These are phyloP conservation scores for Teleiodes luculella DNA, from an alignment of 2,888 invertebrate genomes.

Conservation along the genomic window DNA sequence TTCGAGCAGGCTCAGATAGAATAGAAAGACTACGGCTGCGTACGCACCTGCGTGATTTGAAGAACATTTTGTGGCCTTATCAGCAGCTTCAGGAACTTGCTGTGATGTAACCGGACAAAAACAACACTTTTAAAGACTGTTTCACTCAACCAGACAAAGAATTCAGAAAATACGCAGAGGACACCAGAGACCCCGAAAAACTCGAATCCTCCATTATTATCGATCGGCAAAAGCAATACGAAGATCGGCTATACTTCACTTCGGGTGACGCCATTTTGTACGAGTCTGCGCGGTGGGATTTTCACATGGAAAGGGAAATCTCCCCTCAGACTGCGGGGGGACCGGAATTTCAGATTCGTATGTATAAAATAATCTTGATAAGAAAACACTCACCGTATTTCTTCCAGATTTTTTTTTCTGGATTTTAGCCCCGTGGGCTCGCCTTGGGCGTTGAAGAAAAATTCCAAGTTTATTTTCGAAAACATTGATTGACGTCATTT, in stretches of 20 bases:
- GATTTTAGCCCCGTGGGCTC: slow-evolving; percentile 38
- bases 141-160: slow-evolving; percentile 61
- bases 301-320: slow-evolving; percentile 72
- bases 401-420: slow-evolving; percentile 28
- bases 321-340: slow-evolving; percentile 72
- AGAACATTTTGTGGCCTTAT: slow-evolving; percentile 71
- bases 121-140: slow-evolving; percentile 71
- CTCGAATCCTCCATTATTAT: slow-evolving; percentile 79
- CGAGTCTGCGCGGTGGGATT: slow-evolving; percentile 82
- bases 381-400: slow-evolving; percentile 54
- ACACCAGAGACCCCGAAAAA: slow-evolving; percentile 70
- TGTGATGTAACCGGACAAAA: slow-evolving; percentile 74
- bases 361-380: slow-evolving; percentile 35
- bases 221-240: slow-evolving; percentile 80
- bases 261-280: slow-evolving; percentile 82
- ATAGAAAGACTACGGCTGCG: slow-evolving; percentile 94
- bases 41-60: slow-evolving; percentile 94
- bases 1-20: slow-evolving; percentile 94
- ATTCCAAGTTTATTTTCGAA: slow-evolving; percentile 74
- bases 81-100: slow-evolving; percentile 61
- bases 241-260: slow-evolving; percentile 70
- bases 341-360: slow-evolving; percentile 43
- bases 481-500: slow-evolving; percentile 61
- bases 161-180: slow-evolving; percentile 62
- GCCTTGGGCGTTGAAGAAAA: slow-evolving; percentile 57